phyloP scores from a whole-genome alignment of 2,113 vertebrate species.

The Litocranius walleri region DNA sequence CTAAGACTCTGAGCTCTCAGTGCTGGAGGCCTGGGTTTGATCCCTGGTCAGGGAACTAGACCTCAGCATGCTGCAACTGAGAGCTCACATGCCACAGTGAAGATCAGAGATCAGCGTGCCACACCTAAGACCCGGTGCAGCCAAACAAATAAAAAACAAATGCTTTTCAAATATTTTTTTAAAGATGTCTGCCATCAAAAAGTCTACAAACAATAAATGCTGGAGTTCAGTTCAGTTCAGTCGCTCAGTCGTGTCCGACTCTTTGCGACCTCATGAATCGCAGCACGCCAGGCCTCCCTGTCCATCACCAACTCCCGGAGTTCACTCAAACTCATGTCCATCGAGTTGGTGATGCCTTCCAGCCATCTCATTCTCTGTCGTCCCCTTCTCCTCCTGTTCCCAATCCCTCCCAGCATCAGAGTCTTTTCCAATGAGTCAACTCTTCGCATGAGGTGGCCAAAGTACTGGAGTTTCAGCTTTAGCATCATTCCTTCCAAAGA shows the following conservation, averaged over 20 bases:
- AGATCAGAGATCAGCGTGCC: not conserved
- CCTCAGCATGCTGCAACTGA: not conserved
- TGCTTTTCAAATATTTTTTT: not conserved
- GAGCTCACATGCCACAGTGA: not conserved
- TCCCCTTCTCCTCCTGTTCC: too few species aligned
- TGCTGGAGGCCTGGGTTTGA: not conserved
- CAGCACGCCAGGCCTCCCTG: too few species aligned
- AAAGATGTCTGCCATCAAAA: not conserved
- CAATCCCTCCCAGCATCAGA: too few species aligned
- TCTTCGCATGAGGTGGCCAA: too few species aligned
- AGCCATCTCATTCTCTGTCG: too few species aligned
- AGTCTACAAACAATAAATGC: not conserved
- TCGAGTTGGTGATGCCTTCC: too few species aligned
- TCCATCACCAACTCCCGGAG: too few species aligned
- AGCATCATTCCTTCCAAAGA: too few species aligned
- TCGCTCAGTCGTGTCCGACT: too few species aligned
- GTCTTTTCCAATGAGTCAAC: too few species aligned
- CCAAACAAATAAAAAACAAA: not conserved
- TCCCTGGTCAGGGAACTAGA: not conserved
- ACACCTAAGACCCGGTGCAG: not conserved
- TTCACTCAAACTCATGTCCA: too few species aligned
- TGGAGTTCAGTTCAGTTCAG: not conserved
- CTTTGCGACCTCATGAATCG: accelerated
- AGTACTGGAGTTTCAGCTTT: too few species aligned
- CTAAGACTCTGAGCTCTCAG: not conserved